Base-by-base conservation (phyloP, 1,140 invertebrate genomes). In the Popillia japonica region DNA sequence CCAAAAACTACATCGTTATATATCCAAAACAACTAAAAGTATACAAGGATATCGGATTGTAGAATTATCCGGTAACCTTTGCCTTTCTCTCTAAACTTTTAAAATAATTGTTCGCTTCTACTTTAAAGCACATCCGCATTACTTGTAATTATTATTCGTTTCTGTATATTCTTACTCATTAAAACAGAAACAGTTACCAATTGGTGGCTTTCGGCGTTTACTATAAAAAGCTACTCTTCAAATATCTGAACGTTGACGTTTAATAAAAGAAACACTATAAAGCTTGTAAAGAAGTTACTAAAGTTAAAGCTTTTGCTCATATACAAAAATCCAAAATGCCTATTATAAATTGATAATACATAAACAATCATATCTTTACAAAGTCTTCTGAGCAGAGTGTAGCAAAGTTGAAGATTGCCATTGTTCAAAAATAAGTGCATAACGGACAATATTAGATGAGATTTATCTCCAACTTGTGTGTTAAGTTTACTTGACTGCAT, bases 361-460 rank as follows among this genome's bases (percentile, higher is more conserved):
- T 68, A 68, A 68, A 68, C 61, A 68, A 68, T 68, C 61, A 68
- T 68, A 68, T 68, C 61, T 20, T 68, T 68, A 68, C 61, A 68
- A 68, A 23, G 20, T 68, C 72, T 74, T 74, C 41, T 74, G 40
- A 74, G 14, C 41, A 41, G 34, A 74, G 72, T 74, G 40, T 74
- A 74, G 72, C 72, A 7, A 44, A 74, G 41, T 40, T 74, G 41
- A 73, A 7, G 22, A 40, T 74, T 74, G 61, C 59, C 22, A 14
- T 68, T 74, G 72, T 77, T 23, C 17, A 55, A 34, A 76, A 42
- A 68, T 27, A 68, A 68, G 61, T 27, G 61, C 27, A 68, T 68
- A 78, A 75, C 61, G 55, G 78, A 79, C 78, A 77, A 79, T 79
- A 77, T 44, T 77, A 61, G 40, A 59, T 64, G 79, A 79, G 77